Conservation (phyloP, 64 coral and sea anemone species). For the Anthopleura sola region DNA sequence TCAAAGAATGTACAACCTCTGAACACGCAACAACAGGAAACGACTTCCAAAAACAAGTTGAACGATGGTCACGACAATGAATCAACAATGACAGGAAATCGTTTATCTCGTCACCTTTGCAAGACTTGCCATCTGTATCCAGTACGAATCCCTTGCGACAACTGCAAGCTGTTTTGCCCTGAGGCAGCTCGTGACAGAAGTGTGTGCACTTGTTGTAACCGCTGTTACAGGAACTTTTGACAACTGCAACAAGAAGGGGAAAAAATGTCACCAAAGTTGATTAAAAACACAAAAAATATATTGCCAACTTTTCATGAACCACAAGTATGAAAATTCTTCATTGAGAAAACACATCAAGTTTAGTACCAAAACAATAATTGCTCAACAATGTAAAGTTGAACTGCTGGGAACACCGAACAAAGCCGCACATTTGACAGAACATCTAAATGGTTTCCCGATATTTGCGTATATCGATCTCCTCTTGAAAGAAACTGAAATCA, state of each 20-base stretch:
- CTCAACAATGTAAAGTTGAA: too few relatives aligned
- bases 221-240: constrained; percentile 78
- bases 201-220: constrained; percentile 68
- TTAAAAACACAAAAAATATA: neutral
- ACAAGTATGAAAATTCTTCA: neutral
- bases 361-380: too few relatives aligned
- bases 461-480: too few relatives aligned
- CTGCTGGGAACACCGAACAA: too few relatives aligned
- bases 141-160: constrained; percentile 65
- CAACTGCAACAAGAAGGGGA: constrained; percentile 38
- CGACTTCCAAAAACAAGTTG: neutral
- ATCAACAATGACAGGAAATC: neutral
- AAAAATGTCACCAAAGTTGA: neutral
- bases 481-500: too few relatives aligned
- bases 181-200: constrained; percentile 61
- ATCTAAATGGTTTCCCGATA: neutral
- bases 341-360: too few relatives aligned
- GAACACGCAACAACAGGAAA: neutral
- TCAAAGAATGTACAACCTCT: neutral
- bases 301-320: too few relatives aligned
- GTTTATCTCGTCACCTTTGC: constrained; percentile 52
- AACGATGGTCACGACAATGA: neutral
- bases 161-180: constrained; percentile 57
- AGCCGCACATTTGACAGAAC: too few relatives aligned
- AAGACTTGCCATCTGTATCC: constrained; percentile 48